These are phyloP conservation scores for Agriotes lineatus DNA, from an alignment of 2,888 invertebrate genomes.

Conservation along the genomic window DNA sequence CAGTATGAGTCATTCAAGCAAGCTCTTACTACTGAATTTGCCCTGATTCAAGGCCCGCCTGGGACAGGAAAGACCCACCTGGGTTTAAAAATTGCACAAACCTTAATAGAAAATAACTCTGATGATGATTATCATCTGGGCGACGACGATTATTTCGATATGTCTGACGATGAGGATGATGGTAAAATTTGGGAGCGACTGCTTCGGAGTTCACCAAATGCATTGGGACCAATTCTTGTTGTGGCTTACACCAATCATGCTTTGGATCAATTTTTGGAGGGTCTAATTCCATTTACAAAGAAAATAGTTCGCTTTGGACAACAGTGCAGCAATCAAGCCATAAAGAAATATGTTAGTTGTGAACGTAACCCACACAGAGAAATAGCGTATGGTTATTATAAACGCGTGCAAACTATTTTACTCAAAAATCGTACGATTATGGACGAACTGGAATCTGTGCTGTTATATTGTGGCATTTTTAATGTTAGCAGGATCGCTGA, in stretches of 20 bases:
- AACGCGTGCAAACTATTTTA: neutral
- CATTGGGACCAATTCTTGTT: constrained; percentile 88
- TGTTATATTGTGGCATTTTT: neutral
- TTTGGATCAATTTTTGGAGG: constrained; percentile 86
- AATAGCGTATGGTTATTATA: neutral
- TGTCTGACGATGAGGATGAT: constrained; percentile 46
- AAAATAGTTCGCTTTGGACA: constrained; percentile 78
- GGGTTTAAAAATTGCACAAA: constrained; percentile 80
- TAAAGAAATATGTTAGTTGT: constrained; percentile 70
- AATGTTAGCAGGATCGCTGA: neutral
- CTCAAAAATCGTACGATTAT: neutral
- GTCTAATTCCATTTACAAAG: constrained; percentile 71
- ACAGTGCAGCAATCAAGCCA: constrained; percentile 72
- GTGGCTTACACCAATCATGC: too few species aligned
- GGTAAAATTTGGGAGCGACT: constrained; percentile 78
- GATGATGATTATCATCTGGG: neutral
- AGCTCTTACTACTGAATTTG: constrained; percentile 78
- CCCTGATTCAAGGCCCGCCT: constrained; percentile 88
- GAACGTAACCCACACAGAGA: constrained; percentile 47
- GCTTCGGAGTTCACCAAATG: too few species aligned
- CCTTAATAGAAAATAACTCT: constrained; percentile 72
- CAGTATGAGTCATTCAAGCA: too few species aligned
- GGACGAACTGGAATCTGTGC: neutral
- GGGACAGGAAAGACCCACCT: constrained; percentile 89
- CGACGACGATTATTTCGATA: neutral